These are phyloP conservation scores for Baccha elongata DNA, from an alignment of 2,888 invertebrate species.

Conservation along the genomic window DNA sequence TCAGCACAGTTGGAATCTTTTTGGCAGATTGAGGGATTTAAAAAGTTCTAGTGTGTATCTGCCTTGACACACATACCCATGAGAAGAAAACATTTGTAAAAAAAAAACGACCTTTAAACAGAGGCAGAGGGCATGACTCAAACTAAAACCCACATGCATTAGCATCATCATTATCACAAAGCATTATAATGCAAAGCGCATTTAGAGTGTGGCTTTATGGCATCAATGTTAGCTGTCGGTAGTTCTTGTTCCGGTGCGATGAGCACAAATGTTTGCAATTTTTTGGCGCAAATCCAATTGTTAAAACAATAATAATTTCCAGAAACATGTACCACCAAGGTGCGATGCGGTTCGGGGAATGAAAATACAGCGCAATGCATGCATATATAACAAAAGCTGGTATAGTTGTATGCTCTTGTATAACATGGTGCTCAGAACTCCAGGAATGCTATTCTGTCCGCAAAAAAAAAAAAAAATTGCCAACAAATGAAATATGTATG, in stretches of 20 bases:
- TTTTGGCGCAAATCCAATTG: conserved; percentile 72
- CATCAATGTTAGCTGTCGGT: conserved; percentile 31
- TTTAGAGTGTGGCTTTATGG: conserved; percentile 11
- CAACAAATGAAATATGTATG: conserved; percentile 61
- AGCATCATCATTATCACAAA: conserved; percentile 29
- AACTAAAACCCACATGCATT: conserved; percentile 25
- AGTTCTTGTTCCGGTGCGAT: conserved; percentile 56
- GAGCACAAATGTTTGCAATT: conserved; percentile 49
- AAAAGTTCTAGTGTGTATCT: neutral
- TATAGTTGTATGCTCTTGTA: conserved; percentile 32
- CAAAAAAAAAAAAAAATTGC: conserved; percentile 58
- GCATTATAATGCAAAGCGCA: conserved; percentile 17
- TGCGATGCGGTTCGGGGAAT: neutral
- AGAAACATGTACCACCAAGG: conserved; percentile 30
- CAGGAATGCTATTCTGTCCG: conserved; percentile 14
- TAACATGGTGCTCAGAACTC: conserved; percentile 44
- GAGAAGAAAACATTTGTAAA: neutral
- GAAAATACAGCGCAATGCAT: neutral
- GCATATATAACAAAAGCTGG: neutral
- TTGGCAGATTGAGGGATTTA: conserved; percentile 26
- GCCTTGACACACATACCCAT: conserved; percentile 8
- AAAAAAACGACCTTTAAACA: neutral
- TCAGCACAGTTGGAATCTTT: conserved; percentile 22
- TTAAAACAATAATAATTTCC: conserved; percentile 67
- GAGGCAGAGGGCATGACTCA: neutral